Conservation (phyloP, 2,797 vertebrate genomes). For the Otolemur crassicaudatus region DNA sequence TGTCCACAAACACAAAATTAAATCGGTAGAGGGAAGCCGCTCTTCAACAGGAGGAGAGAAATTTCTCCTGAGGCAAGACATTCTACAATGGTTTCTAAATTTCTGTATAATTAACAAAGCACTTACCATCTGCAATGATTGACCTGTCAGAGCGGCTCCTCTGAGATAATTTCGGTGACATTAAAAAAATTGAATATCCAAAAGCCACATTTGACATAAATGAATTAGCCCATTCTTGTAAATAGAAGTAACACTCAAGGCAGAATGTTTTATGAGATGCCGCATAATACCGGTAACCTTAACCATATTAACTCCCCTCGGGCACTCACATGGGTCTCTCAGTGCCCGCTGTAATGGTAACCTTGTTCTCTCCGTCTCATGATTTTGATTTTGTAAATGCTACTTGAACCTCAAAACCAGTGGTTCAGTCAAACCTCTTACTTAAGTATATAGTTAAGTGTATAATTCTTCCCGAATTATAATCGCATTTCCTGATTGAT, state of each 20-base stretch:
- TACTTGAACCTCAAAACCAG: slow-evolving; percentile 64
- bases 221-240: slow-evolving; percentile 81
- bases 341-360: not conserved
- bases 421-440: slow-evolving; percentile 53
- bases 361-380: slow-evolving; percentile 53
- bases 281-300: slow-evolving; percentile 78
- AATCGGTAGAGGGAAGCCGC: slow-evolving; percentile 85
- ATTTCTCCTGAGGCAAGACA: slow-evolving; percentile 89
- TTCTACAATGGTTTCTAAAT: slow-evolving; percentile 90
- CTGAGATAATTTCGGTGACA: slow-evolving; percentile 89
- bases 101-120: slow-evolving; percentile 91
- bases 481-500: slow-evolving; percentile 64
- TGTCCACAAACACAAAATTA: slow-evolving; percentile 87
- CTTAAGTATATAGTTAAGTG: slow-evolving; percentile 61
- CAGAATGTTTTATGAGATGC: slow-evolving; percentile 78
- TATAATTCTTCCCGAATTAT: slow-evolving; percentile 49
- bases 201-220: slow-evolving; percentile 86
- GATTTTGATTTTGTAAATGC: slow-evolving; percentile 75
- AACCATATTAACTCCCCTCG: slow-evolving; percentile 72
- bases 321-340: slow-evolving; percentile 60
- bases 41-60: slow-evolving; percentile 86
- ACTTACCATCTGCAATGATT: slow-evolving; percentile 89
- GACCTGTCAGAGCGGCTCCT: slow-evolving; percentile 89
- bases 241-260: slow-evolving; percentile 84
- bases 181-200: slow-evolving; percentile 86